phyloP scores from a whole-genome alignment of 2,888 invertebrate species.

The Cryptocephalus primarius region DNA sequence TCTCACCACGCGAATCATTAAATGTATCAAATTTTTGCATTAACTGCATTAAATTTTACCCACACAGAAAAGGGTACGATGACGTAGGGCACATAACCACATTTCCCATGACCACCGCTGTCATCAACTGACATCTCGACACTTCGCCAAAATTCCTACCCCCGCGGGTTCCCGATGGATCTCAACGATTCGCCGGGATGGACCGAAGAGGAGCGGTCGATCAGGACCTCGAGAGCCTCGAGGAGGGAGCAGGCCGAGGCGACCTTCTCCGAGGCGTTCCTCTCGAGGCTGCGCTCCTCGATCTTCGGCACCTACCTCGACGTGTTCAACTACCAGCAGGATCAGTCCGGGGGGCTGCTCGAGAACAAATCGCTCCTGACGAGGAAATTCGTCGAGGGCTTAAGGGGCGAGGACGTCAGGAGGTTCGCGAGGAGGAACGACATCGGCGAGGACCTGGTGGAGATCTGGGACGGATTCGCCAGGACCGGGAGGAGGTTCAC shows the following conservation, averaged over 20 bases:
- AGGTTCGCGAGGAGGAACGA: constrained; percentile 19
- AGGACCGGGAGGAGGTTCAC: constrained; percentile 18
- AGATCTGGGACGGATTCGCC: constrained; percentile 21
- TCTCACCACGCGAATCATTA: too few relatives aligned
- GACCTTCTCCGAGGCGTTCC: constrained; percentile 7
- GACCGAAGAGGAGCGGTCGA: constrained; percentile 8
- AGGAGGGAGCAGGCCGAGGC: constrained; percentile 2
- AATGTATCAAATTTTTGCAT: too few relatives aligned
- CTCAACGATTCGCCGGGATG: constrained; percentile 6
- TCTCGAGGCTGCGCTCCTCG: constrained; percentile 13
- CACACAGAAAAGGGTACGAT: too few relatives aligned
- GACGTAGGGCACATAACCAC: too few relatives aligned
- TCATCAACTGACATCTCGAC: too few relatives aligned
- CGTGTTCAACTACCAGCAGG: constrained; percentile 21
- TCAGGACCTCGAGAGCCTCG: constrained; percentile 6
- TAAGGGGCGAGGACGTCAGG: constrained; percentile 12
- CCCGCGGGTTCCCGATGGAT: constrained; percentile 1
- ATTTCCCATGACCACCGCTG: too few relatives aligned
- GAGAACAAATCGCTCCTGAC: constrained; percentile 24
- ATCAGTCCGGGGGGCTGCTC: constrained; percentile 20
- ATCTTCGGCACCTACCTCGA: constrained; percentile 26
- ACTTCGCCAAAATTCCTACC: too few relatives aligned
- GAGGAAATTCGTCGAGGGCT: constrained; percentile 18
- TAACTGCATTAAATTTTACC: too few relatives aligned
- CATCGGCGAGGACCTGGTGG: constrained; percentile 17